Evolutionary conservation across 2,888 invertebrate genomes (phyloP), one percentile per base, ranked within the genome.

Genomic region (Macrosoma leucophasiata): DNA sequence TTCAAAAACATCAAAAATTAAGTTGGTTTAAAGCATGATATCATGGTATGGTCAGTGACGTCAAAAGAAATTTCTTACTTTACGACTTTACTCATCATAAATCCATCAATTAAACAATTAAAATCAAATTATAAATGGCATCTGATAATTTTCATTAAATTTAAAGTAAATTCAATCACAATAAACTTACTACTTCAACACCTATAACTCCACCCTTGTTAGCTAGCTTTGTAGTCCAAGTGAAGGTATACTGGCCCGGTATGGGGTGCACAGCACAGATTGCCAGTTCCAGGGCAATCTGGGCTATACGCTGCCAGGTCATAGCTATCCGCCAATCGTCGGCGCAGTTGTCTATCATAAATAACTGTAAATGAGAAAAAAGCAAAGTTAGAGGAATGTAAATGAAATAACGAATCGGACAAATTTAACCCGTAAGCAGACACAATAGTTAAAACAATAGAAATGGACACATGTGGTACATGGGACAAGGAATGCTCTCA

Each of bases 291-390:
- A 96, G 87, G 40, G 90, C 87, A 69, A 98, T 96, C 86, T 95
- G 95, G 62, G 91, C 89, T 79, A 97, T 94, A 78, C 98, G 89
- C 84, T 97, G 96, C 93, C 96, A 96, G 56, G 98, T 98, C 94
- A 99, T 97, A 63, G 98, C 98, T 85, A 99, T 99, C 72, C 98
- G 90, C 99, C 99, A 99, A 87, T 99, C 99, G 79, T 99, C 99
- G 52, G 98, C 97, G 87, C 98, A 98, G 89, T 99, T 99, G 90
- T 99, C 98, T 87, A 98, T 97, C 94, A 98, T 98, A 89, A 98
- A 99, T 86, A 99, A 90, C 98, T 99, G 90, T 24, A 88, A 87
- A 39, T 1, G 8, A 17, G n/a, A n/a, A n/a, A n/a, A n/a, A n/a
- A n/a, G n/a, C n/a, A n/a, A n/a, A n/a, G n/a, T n/a, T n/a, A n/a